Base-by-base conservation (phyloP, 1,140 invertebrate species). In the Drosophila lowei region DNA sequence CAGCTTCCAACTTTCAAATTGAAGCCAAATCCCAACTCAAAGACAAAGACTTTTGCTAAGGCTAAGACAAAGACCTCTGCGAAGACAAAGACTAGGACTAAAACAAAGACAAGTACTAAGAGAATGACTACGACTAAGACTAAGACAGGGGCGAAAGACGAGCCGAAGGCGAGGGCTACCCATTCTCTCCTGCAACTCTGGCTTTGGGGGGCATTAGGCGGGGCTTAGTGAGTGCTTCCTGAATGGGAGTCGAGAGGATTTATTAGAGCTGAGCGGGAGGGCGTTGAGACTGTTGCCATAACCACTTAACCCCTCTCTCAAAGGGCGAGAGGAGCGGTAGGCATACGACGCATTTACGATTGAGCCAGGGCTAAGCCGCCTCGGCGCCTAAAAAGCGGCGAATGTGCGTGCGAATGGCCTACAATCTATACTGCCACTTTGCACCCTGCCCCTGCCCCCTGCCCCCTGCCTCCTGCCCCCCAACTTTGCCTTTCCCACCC, bases 381-480 rank as follows among this genome's bases (percentile, higher is more conserved):
- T 47, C 11, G 67, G 53, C 53, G 60, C 77, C 58, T 56, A 61
- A 50, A 65, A 30, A 47, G 61, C 66, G 44, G 59, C 30, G 71
- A 80, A 80, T 80, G 78, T 80, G 77, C 78, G 78, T 80, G 78
- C 78, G 72, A 80, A 80, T 80, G 64, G 78, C 46, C 34, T 58
- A 44, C 44, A 54, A 30, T 42, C 59, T 30, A 38, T 46, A 38
- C 34, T 38, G 34, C 34, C 34, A 38, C 34, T 38, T 38, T 38
- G 34, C 34, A 38, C 34, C 11, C 34, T 38, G 13, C 49, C 49
- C 16, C 48, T 9, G 28, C 21, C 9, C 44, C 16, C 48, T 3
- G 13, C 25, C 28, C 18, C n/a, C 2, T 1, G 38, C 34, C 34
- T 2, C 9, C 6, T 7, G 0, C 1, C 25, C 28, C 28, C 28